Evolutionary conservation across 2,113 vertebrate species (phyloP), one percentile per base, ranked within the genome.

Genomic region (Xiphophorus couchianus): DNA sequence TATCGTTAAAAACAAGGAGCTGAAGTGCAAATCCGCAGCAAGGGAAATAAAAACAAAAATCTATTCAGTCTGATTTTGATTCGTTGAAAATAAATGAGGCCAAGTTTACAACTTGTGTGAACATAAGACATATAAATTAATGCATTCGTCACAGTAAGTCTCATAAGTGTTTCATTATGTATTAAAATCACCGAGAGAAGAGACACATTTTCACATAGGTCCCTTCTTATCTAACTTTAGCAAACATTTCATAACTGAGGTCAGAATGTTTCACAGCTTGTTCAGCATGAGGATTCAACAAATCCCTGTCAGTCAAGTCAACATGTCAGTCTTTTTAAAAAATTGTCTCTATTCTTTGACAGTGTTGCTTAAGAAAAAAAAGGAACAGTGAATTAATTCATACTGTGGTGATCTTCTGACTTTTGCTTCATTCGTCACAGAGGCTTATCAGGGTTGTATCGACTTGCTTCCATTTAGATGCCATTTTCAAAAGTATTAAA

Each of bases 11-110:
- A 37, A 62, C 58, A 35, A 39, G 17, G 0, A 68, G 19, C 67
- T 5, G 67, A 77, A 83, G 6, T 14, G 27, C 27, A 42, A 76
- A 72, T 78, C 65, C 48, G 58, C 10, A 73, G 76, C 8, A 78
- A 44, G 48, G 17, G 15, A 61, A 61, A 3, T 63, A 69, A 44
- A 1, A 84, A 31, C 66, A 48, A 62, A 65, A 80, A 71, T 73
- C 62, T n/a, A 69, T 76, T 88, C 79, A 71, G 82, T 82, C 61
- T 54, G 71, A 90, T 88, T 92, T 88, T 77, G 71, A 80, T 1
- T 79, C 54, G 69, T 84, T 92, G 91, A 87, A 87, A 88, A 87
- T 82, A 87, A 88, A 87, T 80, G 71, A 87, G 84, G 84, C 85
- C 66, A 73, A 67, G 72, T 79, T 79, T 66, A 58, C 67, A 44